Conservation (phyloP, 1,140 invertebrate species). For the Drosophila teissieri region DNA sequence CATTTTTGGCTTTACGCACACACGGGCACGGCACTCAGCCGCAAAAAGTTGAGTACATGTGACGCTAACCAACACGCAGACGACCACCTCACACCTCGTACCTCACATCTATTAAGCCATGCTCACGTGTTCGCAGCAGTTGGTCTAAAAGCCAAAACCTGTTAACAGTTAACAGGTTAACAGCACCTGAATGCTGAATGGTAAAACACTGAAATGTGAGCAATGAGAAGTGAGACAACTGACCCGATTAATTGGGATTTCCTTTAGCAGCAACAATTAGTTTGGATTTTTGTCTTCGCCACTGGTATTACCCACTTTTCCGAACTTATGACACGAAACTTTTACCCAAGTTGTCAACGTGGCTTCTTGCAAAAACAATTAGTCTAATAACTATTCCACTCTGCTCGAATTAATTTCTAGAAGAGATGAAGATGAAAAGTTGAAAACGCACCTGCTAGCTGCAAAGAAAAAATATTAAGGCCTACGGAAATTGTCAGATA, state of each 20-base stretch:
- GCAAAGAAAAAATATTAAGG: neutral
- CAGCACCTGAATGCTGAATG: slow-evolving; percentile 3
- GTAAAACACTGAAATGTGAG: slow-evolving; percentile 12
- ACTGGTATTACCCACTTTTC: neutral
- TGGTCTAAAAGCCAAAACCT: slow-evolving; percentile 40
- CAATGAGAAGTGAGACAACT: neutral
- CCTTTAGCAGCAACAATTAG: neutral
- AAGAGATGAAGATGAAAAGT: neutral
- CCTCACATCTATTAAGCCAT: slow-evolving; percentile 7
- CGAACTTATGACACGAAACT: slow-evolving; percentile 33
- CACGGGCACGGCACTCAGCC: slow-evolving; percentile 8
- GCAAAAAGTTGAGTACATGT: slow-evolving; percentile 41
- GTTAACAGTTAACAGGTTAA: slow-evolving; percentile 39
- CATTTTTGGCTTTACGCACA: slow-evolving; percentile 24
- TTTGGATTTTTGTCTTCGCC: neutral
- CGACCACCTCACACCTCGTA: neutral
- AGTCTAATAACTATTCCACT: slow-evolving; percentile 13
- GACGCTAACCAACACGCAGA: slow-evolving; percentile 23
- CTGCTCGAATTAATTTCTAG: slow-evolving; percentile 3
- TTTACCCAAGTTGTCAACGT: slow-evolving; percentile 30
- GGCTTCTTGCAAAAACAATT: slow-evolving; percentile 29
- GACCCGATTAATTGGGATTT: slow-evolving; percentile 13
- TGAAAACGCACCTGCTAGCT: slow-evolving; percentile 19
- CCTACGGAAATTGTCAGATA: neutral
- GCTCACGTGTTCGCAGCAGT: slow-evolving; percentile 18